phyloP scores from a whole-genome alignment of 1,140 invertebrate genomes.

The Panonychus citri region DNA sequence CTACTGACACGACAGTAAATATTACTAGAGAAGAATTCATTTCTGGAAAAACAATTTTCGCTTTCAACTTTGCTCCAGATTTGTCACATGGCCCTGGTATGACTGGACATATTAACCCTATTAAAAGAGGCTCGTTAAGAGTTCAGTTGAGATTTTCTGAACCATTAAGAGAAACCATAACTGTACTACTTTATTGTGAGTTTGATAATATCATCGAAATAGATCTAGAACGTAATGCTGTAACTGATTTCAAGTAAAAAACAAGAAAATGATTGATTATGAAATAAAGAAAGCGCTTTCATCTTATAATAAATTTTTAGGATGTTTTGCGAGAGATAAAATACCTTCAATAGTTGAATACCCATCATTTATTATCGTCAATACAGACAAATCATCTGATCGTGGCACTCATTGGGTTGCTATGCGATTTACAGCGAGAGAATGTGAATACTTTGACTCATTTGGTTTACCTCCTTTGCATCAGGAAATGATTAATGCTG shows the following conservation, averaged over 20 bases:
- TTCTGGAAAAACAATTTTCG: slow-evolving; percentile 1
- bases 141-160: not conserved
- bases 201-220: slow-evolving; percentile 11
- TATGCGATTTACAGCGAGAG: not conserved
- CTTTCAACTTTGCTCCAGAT: slow-evolving; percentile 6
- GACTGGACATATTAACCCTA: slow-evolving; percentile 1
- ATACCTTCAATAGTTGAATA: not conserved
- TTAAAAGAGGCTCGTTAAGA: not conserved
- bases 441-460: slow-evolving; percentile 1
- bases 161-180: not conserved
- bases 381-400: not conserved
- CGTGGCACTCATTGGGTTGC: not conserved
- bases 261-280: not conserved
- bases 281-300: not conserved
- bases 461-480: not conserved
- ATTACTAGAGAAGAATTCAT: not conserved
- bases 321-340: slow-evolving; percentile 1
- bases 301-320: not conserved
- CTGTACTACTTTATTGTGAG: slow-evolving; percentile 4
- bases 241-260: slow-evolving; percentile 6
- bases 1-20: not conserved
- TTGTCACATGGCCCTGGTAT: not conserved
- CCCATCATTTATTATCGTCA: not conserved
- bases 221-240: slow-evolving; percentile 3
- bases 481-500: not conserved